These are phyloP conservation scores for Rhagium mordax DNA, from an alignment of 2,888 invertebrate genomes.

Conservation along the genomic window DNA sequence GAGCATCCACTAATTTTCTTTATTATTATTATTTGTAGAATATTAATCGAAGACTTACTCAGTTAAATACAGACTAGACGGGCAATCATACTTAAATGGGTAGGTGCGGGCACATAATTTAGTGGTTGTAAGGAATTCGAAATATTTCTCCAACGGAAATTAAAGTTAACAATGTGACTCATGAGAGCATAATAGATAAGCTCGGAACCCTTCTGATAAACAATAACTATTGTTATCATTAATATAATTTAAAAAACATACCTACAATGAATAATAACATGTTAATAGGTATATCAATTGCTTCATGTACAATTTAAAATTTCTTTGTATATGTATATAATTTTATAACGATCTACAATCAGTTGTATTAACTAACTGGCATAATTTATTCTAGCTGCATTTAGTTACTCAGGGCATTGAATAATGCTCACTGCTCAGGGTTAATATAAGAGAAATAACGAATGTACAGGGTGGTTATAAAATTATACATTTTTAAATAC, in stretches of 20 bases:
- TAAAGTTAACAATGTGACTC: not conserved
- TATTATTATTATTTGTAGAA: slow-evolving; percentile 1
- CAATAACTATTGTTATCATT: not conserved
- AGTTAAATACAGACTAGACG: slow-evolving; percentile 12
- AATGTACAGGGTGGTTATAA: too few relatives aligned
- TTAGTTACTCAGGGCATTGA: too few relatives aligned
- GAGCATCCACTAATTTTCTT: not conserved
- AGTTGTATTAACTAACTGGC: too few relatives aligned
- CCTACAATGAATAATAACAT: not conserved
- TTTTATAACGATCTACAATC: too few relatives aligned
- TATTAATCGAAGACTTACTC: slow-evolving; percentile 7
- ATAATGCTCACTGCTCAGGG: too few relatives aligned
- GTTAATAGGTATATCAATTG: too few relatives aligned
- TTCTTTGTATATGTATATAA: too few relatives aligned
- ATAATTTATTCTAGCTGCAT: too few relatives aligned
- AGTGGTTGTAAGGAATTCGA: not conserved
- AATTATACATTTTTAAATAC: too few relatives aligned
- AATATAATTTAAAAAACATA: not conserved
- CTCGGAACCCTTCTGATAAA: not conserved
- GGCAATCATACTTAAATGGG: not conserved
- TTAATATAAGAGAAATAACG: too few relatives aligned
- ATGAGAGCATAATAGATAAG: not conserved
- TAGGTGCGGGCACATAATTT: not conserved
- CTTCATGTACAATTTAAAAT: too few relatives aligned
- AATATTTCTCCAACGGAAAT: not conserved